A percentile compares a stretch with the other conserved stretches of the same genome.
Conservation (phyloP, 2,888 invertebrate species). For the Pecten maximus region DNA sequence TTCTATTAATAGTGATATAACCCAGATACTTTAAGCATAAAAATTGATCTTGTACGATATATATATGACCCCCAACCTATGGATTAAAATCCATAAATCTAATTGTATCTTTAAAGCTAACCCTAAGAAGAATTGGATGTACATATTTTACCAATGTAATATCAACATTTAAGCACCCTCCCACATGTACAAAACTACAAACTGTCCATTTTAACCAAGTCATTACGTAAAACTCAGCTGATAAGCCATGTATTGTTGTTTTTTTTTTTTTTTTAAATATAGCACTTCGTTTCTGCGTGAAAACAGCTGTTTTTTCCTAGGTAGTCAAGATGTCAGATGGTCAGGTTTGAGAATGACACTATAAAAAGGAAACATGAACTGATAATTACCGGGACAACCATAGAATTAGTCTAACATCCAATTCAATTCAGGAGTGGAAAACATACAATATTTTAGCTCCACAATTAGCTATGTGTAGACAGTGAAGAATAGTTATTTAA, state of each 20-base stretch:
- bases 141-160: too few species aligned
- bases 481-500: not conserved
- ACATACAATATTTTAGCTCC: not conserved
- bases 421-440: not conserved
- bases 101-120: too few species aligned
- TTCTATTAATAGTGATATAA: too few species aligned
- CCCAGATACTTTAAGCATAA: too few species aligned
- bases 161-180: too few species aligned
- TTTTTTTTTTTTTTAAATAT: too few species aligned
- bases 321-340: not conserved
- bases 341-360: not conserved
- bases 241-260: not conserved
- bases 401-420: not conserved
- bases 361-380: not conserved
- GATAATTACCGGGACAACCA: constrained; percentile 10
- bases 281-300: not conserved
- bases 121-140: too few species aligned
- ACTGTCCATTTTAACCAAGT: too few species aligned
- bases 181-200: too few species aligned
- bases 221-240: not conserved
- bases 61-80: too few species aligned
- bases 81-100: too few species aligned
- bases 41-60: too few species aligned
- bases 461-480: not conserved
- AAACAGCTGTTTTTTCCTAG: not conserved